Base-by-base conservation (phyloP, 2,888 invertebrate genomes). In the Neuroscelio doddi region DNA sequence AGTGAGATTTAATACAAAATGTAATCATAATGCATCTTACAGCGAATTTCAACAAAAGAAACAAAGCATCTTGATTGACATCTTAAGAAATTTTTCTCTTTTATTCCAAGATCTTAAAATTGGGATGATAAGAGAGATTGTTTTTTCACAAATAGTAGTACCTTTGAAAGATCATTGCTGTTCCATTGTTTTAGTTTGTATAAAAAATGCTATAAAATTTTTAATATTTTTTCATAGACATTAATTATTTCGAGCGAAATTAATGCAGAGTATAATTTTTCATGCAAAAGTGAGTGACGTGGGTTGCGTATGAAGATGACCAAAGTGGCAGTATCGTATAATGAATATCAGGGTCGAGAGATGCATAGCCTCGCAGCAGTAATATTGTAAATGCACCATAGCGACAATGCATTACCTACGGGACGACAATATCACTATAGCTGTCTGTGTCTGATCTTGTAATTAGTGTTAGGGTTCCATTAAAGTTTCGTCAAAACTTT, bases 401-500 rank as follows among this genome's bases (percentile, higher is more conserved):
- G 50, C 44, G 42, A 51, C 41, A 57, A 51, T 52, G 52, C 42
- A 57, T 62, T 65, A 62, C 36, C 27, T 53, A 36, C 30, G 50
- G 27, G 32, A 46, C 45, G 61, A 58, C 47, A 62, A 53, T 63
- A 39, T 49, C 50, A 41, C 46, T 41, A 52, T 50, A 50, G 62
- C 27, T 49, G 36, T 39, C 50, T 57, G 34, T 58, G 46, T 55
- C 52, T 62, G 50, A 66, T 63, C 53, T 66, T 52, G 50, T 55
- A 58, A 62, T 57, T 63, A 66, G 49, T 57, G 39, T 45, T 44
- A 39, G 51, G 32, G 10, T 46, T 58, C 58, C 51, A 58, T 58
- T 58, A 58, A 45, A 58, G 50, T 45, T 45, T n/a, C 34, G 44
- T 7, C 36, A 15, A 30, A 50, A 57, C 50, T 57, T 45, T 56